Base-by-base conservation (phyloP, 1,140 invertebrate genomes). In the Elymnias hypermnestra region DNA sequence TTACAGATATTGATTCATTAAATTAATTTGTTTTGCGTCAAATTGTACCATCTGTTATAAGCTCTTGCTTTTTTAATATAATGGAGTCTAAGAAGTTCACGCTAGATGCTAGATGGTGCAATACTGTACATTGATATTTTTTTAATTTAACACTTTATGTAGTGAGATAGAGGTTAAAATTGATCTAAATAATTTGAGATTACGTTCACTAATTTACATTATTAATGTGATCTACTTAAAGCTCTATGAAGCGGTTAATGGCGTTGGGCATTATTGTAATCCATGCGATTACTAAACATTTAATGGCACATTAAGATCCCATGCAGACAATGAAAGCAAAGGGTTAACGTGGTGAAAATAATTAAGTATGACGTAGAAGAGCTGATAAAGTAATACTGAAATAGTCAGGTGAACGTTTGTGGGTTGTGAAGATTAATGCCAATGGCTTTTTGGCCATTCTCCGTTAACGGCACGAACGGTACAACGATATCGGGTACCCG, bases 251-350 rank as follows among this genome's bases (percentile, higher is more conserved):
- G 41, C 39, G 41, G 33, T 38, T 55, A 44, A 49, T 55, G 41
- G 43, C 43, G 36, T 26, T 19, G 42, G 49, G 42, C 26, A 54
- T 26, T 44, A 41, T 55, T 47, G 35, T 53, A 49, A 55, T 56
- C 54, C 64, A 72, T 75, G 68, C 67, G 52, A 53, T 58, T 59
- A 62, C 43, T 54, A 43, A 53, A 57, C 53, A 63, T 64, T 57
- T 29, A 60, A 46, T 55, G 45, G 42, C 37, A 64, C 44, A 65
- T 52, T 40, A 60, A 60, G 45, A 53, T 46, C 37, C 42, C 72
- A 73, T 78, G 70, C 72, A 68, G 48, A 67, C 53, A 68, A 70
- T 60, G 57, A 58, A 77, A 68, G 69, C 70, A 33, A 49, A 63
- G 46, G 45, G 45, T 53, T 51, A 35, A 53, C 54, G 46, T 55